Evolutionary conservation across 2,113 vertebrate genomes (phyloP).

Genomic region (Heptranchias perlo): DNA sequence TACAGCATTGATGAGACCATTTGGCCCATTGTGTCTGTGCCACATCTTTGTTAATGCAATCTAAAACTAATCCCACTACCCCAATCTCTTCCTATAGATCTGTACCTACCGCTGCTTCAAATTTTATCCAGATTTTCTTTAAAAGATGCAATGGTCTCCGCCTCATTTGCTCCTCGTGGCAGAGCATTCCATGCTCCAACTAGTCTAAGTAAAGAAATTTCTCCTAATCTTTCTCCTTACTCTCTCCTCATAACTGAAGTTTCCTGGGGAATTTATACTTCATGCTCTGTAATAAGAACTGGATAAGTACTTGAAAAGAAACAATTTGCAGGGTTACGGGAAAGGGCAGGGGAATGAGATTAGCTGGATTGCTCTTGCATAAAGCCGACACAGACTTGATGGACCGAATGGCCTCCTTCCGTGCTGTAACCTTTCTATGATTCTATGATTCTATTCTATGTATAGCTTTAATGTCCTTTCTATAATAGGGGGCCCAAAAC

Average conservation of each 20-base stretch:
- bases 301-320: too few relatives aligned
- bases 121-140: background rate
- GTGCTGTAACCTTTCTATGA: too few relatives aligned
- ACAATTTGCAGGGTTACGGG: too few relatives aligned
- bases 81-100: background rate
- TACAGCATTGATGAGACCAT: background rate
- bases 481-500: background rate
- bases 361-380: too few relatives aligned
- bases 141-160: background rate
- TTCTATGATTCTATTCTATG: too few relatives aligned
- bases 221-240: background rate
- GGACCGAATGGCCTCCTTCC: too few relatives aligned
- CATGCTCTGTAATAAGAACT: too few relatives aligned
- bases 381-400: too few relatives aligned
- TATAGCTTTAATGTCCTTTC: background rate
- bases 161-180: background rate
- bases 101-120: background rate
- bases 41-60: background rate
- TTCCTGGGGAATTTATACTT: background rate
- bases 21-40: background rate
- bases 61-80: background rate
- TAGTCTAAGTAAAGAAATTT: background rate
- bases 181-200: background rate
- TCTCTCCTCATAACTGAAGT: background rate
- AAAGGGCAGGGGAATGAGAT: too few relatives aligned